Percentiles rank a stretch among this genome's conserved stretches.
Evolutionary conservation across 2,888 invertebrate species (phyloP).

Genomic region (Crepidodera aurea): DNA sequence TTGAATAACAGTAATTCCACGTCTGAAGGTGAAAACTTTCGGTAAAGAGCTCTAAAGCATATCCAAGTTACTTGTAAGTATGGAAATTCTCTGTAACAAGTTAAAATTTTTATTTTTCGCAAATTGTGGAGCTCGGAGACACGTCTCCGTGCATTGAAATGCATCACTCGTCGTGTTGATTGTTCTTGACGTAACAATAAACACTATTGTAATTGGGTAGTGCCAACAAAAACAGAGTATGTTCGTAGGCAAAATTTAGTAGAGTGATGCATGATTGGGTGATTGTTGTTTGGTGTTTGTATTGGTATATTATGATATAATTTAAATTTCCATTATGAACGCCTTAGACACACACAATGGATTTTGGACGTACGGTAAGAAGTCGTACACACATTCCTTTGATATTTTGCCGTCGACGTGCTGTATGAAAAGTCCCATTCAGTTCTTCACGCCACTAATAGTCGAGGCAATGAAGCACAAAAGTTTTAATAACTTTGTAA

Average conservation of each 20-base stretch:
- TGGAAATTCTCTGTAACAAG: background rate
- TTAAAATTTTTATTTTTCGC: constrained; percentile 6
- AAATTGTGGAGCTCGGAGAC: background rate
- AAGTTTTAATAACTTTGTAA: no score
- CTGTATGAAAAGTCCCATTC: no score
- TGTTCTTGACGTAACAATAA: background rate
- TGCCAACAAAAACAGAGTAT: background rate
- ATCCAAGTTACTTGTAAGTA: background rate
- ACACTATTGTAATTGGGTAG: constrained; percentile 3
- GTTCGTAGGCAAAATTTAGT: background rate
- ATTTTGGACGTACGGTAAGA: no score
- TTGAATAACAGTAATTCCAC: constrained; percentile 7
- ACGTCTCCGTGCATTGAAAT: background rate
- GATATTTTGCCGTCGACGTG: no score
- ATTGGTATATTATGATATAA: no score
- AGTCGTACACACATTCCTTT: no score
- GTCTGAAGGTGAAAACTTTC: constrained; percentile 4
- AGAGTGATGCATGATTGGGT: background rate
- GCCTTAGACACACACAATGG: no score
- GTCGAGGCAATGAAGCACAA: no score
- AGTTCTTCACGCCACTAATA: no score
- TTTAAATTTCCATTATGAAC: no score
- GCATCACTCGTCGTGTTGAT: background rate
- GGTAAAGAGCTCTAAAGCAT: background rate
- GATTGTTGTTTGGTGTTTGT: no score